phyloP scores from a whole-genome alignment of 2,888 invertebrate genomes.

The Reticulitermes lucifugus region DNA sequence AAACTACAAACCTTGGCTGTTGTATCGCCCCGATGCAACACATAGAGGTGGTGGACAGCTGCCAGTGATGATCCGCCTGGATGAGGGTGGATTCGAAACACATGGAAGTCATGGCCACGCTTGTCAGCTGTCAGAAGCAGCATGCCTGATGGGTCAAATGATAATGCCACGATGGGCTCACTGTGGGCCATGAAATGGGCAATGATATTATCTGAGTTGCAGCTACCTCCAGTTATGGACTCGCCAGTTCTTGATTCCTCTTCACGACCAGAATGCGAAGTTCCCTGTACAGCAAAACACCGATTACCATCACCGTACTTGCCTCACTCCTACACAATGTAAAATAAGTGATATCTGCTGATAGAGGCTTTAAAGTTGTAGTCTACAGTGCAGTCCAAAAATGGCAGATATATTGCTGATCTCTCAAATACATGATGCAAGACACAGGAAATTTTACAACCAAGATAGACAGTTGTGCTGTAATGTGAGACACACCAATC shows the following conservation, averaged over 20 bases:
- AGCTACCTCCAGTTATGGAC: slow-evolving; percentile 60
- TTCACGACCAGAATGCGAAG: neutral
- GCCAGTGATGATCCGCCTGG: slow-evolving; percentile 88
- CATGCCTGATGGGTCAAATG: slow-evolving; percentile 92
- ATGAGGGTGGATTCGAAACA: slow-evolving; percentile 95
- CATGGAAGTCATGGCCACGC: slow-evolving; percentile 94
- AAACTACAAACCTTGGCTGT: slow-evolving; percentile 81
- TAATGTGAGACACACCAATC: no score
- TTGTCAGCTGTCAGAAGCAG: slow-evolving; percentile 91
- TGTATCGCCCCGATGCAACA: slow-evolving; percentile 94
- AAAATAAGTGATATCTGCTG: no score
- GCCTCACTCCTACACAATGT: no score
- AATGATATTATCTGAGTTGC: slow-evolving; percentile 71
- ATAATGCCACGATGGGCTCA: slow-evolving; percentile 88
- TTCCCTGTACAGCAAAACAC: neutral
- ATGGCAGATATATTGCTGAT: no score
- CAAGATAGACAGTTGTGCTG: no score
- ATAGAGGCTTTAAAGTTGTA: no score
- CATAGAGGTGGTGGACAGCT: slow-evolving; percentile 94
- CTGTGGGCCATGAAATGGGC: slow-evolving; percentile 91
- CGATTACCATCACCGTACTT: no score
- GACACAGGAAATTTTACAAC: no score
- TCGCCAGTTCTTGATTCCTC: slow-evolving; percentile 26
- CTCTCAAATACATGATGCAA: no score
- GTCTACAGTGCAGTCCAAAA: no score